phyloP scores from a whole-genome alignment of 2,797 vertebrate genomes.

The Sebastes matsubarae region DNA sequence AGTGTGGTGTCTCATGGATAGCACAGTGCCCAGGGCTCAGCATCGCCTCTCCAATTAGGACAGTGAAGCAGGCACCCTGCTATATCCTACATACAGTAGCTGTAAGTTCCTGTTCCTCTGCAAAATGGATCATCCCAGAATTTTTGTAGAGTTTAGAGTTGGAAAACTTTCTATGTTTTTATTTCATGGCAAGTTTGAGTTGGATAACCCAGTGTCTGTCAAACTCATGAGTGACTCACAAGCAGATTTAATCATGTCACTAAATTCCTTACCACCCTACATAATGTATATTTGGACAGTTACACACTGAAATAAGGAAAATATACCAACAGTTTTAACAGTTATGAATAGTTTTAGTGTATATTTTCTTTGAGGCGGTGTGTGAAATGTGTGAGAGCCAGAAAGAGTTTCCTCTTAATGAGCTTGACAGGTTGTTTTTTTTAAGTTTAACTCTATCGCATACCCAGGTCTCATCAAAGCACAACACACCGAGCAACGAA shows the following conservation, averaged over 20 bases:
- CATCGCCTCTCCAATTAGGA: slow-evolving; percentile 62
- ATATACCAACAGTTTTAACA: not conserved
- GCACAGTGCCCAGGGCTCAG: slow-evolving; percentile 40
- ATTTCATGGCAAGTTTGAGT: not conserved
- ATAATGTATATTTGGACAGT: not conserved
- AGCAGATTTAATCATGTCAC: not conserved
- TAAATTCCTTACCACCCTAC: not conserved
- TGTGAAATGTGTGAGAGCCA: not conserved
- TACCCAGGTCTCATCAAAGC: slow-evolving; percentile 37
- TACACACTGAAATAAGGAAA: not conserved
- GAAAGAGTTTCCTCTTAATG: slow-evolving; percentile 36
- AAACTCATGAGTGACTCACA: not conserved
- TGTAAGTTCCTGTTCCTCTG: slow-evolving; percentile 14
- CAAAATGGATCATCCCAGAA: slow-evolving; percentile 11
- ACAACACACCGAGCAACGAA: slow-evolving; percentile 15
- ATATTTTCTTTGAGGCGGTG: not conserved
- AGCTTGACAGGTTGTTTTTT: slow-evolving; percentile 10
- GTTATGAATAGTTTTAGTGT: not conserved
- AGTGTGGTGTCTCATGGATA: slow-evolving; percentile 34
- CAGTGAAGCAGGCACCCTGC: slow-evolving; percentile 12
- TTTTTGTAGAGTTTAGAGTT: not conserved
- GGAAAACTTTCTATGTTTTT: slow-evolving; percentile 25
- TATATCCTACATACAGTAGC: slow-evolving; percentile 6
- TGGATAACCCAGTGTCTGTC: not conserved
- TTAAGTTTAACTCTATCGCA: slow-evolving; percentile 14